A percentile compares a stretch with the other conserved stretches of the same genome.
These are phyloP conservation scores for Phoxinus dragarum DNA, from an alignment of 2,797 vertebrate species.

Conservation along the genomic window DNA sequence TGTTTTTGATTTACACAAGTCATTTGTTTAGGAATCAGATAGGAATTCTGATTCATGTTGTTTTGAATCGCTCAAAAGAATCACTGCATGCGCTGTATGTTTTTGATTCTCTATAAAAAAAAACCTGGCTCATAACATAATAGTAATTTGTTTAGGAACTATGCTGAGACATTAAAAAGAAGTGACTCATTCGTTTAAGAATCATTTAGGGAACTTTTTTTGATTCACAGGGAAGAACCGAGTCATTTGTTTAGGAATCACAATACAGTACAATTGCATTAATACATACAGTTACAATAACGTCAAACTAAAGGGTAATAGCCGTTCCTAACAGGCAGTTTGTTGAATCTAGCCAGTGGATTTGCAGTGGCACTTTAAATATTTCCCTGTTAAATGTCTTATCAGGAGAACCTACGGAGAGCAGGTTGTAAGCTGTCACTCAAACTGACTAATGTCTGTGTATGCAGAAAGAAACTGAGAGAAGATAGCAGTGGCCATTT, in stretches of 20 bases:
- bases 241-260: neutral
- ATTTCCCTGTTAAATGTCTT: constrained; percentile 20
- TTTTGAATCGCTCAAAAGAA: neutral
- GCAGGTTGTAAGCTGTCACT: constrained; percentile 36
- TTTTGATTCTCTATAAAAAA: neutral
- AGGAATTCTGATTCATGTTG: too few species aligned
- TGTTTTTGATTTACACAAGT: too few species aligned
- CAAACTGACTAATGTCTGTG: neutral
- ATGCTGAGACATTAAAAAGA: neutral
- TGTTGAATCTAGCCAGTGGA: neutral
- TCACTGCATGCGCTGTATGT: neutral
- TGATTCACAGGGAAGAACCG: neutral
- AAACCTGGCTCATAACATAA: neutral
- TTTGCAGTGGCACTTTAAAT: neutral
- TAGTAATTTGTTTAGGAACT: neutral
- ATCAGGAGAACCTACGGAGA: constrained; percentile 16
- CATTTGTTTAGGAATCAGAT: neutral
- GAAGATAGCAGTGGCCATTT: constrained; percentile 2
- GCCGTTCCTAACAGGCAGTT: neutral
- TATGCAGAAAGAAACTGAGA: neutral
- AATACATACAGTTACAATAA: neutral
- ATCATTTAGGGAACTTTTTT: neutral
- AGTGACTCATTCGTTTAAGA: neutral
- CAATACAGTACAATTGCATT: neutral
- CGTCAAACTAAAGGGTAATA: neutral